These are phyloP conservation scores for Danaus plexippus DNA, from an alignment of 1,140 invertebrate genomes.

Conservation along the genomic window DNA sequence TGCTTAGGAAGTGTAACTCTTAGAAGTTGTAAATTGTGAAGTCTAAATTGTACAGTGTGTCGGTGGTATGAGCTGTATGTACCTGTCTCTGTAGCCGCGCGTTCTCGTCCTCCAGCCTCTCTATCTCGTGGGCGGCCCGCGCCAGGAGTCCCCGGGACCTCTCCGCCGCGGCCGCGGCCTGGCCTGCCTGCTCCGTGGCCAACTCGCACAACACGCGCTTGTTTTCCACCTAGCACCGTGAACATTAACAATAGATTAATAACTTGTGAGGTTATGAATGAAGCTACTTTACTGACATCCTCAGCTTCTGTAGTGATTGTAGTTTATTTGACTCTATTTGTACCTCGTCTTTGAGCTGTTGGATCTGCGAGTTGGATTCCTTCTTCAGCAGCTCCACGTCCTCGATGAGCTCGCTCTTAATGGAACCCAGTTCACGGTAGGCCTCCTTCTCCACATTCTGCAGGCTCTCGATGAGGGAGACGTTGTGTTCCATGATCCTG, in stretches of 20 bases:
- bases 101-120: slow-evolving; percentile 49
- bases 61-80: neutral
- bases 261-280: neutral
- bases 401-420: slow-evolving; percentile 63
- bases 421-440: slow-evolving; percentile 57
- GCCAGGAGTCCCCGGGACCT: slow-evolving; percentile 45
- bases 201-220: slow-evolving; percentile 46
- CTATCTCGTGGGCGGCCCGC: slow-evolving; percentile 46
- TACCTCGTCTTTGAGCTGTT: slow-evolving; percentile 57
- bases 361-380: slow-evolving; percentile 58
- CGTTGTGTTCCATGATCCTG: slow-evolving; percentile 67
- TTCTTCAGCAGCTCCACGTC: slow-evolving; percentile 62
- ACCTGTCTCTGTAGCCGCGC: slow-evolving; percentile 52
- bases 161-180: slow-evolving; percentile 49
- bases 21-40: too few relatives aligned
- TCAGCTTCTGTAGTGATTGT: too few relatives aligned
- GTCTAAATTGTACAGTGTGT: too few relatives aligned
- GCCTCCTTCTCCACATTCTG: slow-evolving; percentile 65
- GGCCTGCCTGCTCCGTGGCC: slow-evolving; percentile 54
- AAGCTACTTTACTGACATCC: neutral
- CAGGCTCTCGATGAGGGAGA: slow-evolving; percentile 58
- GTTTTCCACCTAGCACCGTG: slow-evolving; percentile 46
- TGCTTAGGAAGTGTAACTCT: too few relatives aligned
- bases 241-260: neutral
- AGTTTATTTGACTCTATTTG: neutral